Evolutionary conservation across 2,888 invertebrate species (phyloP), one percentile per base, ranked within the genome.

Genomic region (Sarcophaga subvicina): DNA sequence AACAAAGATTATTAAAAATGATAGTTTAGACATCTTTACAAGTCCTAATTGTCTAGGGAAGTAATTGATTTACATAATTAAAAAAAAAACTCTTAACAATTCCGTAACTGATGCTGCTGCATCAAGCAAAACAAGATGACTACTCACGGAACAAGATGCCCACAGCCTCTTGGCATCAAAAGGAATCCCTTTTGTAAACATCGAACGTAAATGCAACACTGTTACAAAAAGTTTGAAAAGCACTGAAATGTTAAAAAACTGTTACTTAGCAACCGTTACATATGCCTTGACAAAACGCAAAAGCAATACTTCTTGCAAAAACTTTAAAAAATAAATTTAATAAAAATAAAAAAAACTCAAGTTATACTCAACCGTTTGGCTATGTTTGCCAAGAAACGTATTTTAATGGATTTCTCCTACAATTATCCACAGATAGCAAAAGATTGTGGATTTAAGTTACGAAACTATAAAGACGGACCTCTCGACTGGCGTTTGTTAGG

Each of bases 401-500:
- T 54, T 17, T 54, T 17, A 54, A 54, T 54, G 54, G 54, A 54
- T 37, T 90, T 89, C 81, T 91, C 90, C 78, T 90, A 90, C 77
- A 91, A 93, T 77, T 93, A 92, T 89, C 91, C 93, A 8, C 90
- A 93, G 87, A 89, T 93, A 66, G 93, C 93, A 72, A 90, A 93
- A 20, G 92, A 92, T 2, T 90, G 92, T 20, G 93, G 93, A 20
- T 93, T 93, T 76, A 91, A 91, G 80, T 86, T 93, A 66, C 90
- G 91, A 0, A 91, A 91, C 69, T 91, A 89, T 70, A 90, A 90
- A 49, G 92, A 93, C 81, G 93, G 93, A 0, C 90, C 91, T 2
- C 71, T 93, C 54, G 93, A 93, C 76, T 93, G 93, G 93, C 91
- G 92, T 20, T 86, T 91, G 22, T 90, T 93, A 89, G 93, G 93